Conservation (phyloP, 2,888 invertebrate genomes). For the Melolontha melolontha region DNA sequence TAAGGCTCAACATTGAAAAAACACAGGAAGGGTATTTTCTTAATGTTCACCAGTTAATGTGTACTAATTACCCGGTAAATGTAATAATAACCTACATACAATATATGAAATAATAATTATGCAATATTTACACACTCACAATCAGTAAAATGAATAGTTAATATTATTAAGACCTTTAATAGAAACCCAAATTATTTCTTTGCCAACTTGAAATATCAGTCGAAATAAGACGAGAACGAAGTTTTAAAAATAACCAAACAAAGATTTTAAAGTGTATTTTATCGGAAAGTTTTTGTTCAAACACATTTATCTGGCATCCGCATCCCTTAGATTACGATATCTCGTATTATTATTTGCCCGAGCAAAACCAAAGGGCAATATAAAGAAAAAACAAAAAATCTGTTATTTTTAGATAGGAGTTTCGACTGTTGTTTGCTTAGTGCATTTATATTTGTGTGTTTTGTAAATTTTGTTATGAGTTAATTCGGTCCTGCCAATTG, state of each 20-base stretch:
- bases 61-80: no score
- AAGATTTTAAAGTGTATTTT: constrained; percentile 24
- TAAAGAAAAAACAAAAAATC: constrained; percentile 59
- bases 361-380: constrained; percentile 61
- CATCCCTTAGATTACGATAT: constrained; percentile 50
- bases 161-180: no score
- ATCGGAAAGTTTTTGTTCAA: constrained; percentile 46
- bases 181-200: no score
- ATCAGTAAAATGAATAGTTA: no score
- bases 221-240: no score
- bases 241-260: constrained; percentile 21
- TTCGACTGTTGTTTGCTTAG: constrained; percentile 56
- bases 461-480: constrained; percentile 32
- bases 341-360: constrained; percentile 60
- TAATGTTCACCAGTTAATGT: no score
- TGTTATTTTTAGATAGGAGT: constrained; percentile 62
- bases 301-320: constrained; percentile 53
- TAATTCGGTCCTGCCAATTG: neutral
- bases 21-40: no score
- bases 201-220: no score
- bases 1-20: no score
- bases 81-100: no score
- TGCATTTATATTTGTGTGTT: constrained; percentile 57
- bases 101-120: no score
- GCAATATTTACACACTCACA: no score